Conservation (phyloP, 2,888 invertebrate genomes). For the Eurytoma californica region DNA sequence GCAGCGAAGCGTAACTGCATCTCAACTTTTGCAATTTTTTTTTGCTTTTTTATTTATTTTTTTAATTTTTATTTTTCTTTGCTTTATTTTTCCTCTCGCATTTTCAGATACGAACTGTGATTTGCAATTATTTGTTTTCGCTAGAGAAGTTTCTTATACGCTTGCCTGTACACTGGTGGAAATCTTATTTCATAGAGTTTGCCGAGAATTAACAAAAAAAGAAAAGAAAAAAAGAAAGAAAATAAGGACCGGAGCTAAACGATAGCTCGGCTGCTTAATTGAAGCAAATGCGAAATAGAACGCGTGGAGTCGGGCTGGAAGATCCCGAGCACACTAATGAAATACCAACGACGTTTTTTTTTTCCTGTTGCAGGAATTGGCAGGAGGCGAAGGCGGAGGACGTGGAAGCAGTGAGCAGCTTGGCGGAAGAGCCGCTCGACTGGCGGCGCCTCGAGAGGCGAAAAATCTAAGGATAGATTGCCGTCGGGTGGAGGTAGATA, state of each 20-base stretch:
- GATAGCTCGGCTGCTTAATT: slow-evolving; percentile 38
- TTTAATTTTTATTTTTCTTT: no score
- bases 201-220: no score
- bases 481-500: not conserved
- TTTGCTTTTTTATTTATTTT: no score
- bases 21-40: no score
- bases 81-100: no score
- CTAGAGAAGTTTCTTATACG: no score
- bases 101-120: no score
- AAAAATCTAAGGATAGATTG: slow-evolving; percentile 37
- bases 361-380: slow-evolving; percentile 43
- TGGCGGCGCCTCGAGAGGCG: slow-evolving; percentile 19
- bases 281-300: slow-evolving; percentile 60
- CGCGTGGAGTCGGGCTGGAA: slow-evolving; percentile 17
- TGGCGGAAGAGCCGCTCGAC: slow-evolving; percentile 17
- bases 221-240: not conserved
- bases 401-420: not conserved
- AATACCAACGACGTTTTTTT: slow-evolving; percentile 31
- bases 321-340: slow-evolving; percentile 52
- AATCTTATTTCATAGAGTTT: no score
- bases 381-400: slow-evolving; percentile 16
- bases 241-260: slow-evolving; percentile 13
- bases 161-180: no score
- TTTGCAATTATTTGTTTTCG: no score
- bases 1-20: no score